Conservation (phyloP, 1,140 invertebrate species). For the Ganaspis sp. region DNA sequence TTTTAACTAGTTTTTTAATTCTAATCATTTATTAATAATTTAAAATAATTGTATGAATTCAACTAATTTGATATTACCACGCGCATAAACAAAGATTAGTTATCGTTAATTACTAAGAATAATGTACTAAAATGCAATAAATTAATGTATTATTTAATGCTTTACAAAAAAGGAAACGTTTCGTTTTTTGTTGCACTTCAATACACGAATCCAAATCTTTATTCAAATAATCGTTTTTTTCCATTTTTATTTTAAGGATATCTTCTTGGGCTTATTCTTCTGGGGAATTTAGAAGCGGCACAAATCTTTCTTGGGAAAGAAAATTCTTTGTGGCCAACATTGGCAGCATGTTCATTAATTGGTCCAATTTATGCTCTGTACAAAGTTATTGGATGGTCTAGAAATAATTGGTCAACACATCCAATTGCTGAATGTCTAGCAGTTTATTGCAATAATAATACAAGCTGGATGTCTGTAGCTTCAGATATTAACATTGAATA, state of each 20-base stretch:
- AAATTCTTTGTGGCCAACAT: constrained; percentile 69
- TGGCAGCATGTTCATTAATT: constrained; percentile 66
- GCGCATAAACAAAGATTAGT: no score
- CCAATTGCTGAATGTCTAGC: constrained; percentile 83
- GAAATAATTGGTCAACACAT: constrained; percentile 83
- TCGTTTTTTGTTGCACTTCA: no score
- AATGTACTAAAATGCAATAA: no score
- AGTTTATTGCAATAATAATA: constrained; percentile 80
- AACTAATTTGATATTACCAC: no score
- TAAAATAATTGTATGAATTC: no score
- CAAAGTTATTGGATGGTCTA: constrained; percentile 81
- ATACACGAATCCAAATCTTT: no score
- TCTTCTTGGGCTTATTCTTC: constrained; percentile 77
- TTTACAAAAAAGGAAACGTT: no score
- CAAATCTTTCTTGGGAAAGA: constrained; percentile 69
- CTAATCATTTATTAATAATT: no score
- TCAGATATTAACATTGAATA: constrained; percentile 87
- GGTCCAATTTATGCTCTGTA: constrained; percentile 69
- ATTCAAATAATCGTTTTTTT: no score
- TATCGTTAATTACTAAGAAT: no score
- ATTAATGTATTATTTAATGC: no score
- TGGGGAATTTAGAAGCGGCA: constrained; percentile 72
- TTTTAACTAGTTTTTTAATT: no score
- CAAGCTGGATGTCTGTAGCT: constrained; percentile 82
- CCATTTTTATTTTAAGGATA: constrained; percentile 75